Percentiles rank a stretch among this genome's conserved stretches.
phyloP scores from a whole-genome alignment of 2,888 invertebrate species.

The Cryptosula pallasiana region DNA sequence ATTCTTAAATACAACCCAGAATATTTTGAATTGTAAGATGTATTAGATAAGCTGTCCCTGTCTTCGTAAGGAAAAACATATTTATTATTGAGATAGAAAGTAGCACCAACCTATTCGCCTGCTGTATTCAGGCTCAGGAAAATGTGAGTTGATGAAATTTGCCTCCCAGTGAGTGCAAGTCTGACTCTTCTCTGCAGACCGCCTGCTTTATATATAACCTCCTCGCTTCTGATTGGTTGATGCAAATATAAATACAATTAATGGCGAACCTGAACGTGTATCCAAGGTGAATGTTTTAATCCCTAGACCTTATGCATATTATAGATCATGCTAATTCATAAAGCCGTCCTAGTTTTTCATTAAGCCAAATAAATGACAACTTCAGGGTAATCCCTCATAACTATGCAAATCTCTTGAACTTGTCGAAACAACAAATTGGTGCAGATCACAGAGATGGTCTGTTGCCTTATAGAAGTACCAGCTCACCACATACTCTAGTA shows the following conservation, averaged over 20 bases:
- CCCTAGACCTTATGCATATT: not conserved
- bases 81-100: no score
- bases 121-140: not conserved
- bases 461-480: no score
- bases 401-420: not conserved
- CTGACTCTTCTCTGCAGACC: not conserved
- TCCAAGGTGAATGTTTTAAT: not conserved
- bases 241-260: no score
- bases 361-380: not conserved
- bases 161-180: not conserved
- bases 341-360: not conserved
- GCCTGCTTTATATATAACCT: not conserved
- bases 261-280: no score
- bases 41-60: no score
- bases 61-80: no score
- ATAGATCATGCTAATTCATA: not conserved
- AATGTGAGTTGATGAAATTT: not conserved
- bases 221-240: not conserved
- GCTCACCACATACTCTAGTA: no score
- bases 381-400: not conserved
- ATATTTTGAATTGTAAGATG: no score
- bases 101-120: not conserved
- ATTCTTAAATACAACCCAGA: no score
- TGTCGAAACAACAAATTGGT: no score
- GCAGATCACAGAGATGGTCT: no score